Evolutionary conservation across 2,113 vertebrate species (phyloP).

Genomic region (Zosterops pallidus): DNA sequence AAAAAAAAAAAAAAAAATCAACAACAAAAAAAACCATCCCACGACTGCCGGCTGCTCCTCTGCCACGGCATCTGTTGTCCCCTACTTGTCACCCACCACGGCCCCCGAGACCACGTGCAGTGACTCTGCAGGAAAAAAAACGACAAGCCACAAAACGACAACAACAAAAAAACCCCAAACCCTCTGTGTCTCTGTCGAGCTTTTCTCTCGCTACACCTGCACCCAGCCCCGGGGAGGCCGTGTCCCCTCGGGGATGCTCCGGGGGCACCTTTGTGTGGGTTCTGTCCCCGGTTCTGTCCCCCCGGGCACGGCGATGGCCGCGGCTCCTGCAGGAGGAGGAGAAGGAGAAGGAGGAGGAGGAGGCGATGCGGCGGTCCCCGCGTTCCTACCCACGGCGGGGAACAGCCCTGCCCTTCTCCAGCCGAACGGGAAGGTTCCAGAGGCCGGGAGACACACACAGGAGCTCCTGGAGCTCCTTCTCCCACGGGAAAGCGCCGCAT

Average conservation of each 20-base stretch:
- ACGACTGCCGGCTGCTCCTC: background rate
- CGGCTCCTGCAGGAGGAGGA: no score
- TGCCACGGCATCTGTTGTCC: background rate
- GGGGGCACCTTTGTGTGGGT: background rate
- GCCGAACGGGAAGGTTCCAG: background rate
- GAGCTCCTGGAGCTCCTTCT: background rate
- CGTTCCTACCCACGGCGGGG: background rate
- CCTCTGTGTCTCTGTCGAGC: accelerated
- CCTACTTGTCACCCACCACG: background rate
- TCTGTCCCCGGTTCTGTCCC: background rate
- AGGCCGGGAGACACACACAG: background rate
- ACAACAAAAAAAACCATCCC: background rate
- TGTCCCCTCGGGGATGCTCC: accelerated
- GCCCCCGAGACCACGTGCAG: background rate
- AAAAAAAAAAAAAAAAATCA: no score
- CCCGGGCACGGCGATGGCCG: background rate
- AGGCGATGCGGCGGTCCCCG: background rate
- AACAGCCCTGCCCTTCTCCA: background rate
- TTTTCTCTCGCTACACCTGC: background rate
- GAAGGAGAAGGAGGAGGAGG: no score
- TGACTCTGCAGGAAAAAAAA: conserved; percentile 50
- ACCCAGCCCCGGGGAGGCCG: background rate
- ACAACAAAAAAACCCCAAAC: background rate
- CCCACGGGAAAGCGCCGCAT: background rate
- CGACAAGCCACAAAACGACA: accelerated